A percentile compares a stretch with the other conserved stretches of the same genome.
phyloP scores from a whole-genome alignment of 2,888 invertebrate genomes.

The Sisyra terminalis region DNA sequence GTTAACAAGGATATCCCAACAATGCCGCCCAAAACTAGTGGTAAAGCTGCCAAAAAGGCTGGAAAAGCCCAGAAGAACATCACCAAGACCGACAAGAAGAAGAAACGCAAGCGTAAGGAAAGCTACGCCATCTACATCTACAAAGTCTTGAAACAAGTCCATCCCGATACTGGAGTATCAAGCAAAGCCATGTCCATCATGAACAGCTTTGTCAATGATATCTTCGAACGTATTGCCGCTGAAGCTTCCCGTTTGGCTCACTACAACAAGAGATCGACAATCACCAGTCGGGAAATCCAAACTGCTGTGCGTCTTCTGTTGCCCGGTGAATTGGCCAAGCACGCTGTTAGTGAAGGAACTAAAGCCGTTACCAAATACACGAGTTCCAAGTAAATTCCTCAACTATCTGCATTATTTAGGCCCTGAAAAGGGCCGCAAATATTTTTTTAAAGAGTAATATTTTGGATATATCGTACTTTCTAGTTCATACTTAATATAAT shows the following conservation, averaged over 20 bases:
- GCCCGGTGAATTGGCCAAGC: slow-evolving; percentile 56
- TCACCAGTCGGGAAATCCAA: slow-evolving; percentile 52
- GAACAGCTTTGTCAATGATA: slow-evolving; percentile 60
- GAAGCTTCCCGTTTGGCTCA: slow-evolving; percentile 47
- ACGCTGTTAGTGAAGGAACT: slow-evolving; percentile 48
- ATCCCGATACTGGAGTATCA: slow-evolving; percentile 47
- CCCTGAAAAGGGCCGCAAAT: too few relatives aligned
- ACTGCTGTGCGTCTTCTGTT: slow-evolving; percentile 47
- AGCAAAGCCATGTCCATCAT: slow-evolving; percentile 55
- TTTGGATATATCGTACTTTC: too few relatives aligned
- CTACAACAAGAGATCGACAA: slow-evolving; percentile 44
- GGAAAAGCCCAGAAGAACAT: slow-evolving; percentile 40
- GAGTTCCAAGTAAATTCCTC: slow-evolving; percentile 14
- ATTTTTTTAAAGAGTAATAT: too few relatives aligned
- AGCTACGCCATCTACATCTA: slow-evolving; percentile 43
- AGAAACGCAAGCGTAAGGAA: slow-evolving; percentile 37
- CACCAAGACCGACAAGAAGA: slow-evolving; percentile 38
- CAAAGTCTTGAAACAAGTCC: slow-evolving; percentile 23
- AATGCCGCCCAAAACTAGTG: slow-evolving; percentile 25
- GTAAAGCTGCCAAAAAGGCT: slow-evolving; percentile 31
- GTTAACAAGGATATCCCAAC: too few relatives aligned
- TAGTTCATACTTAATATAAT: too few relatives aligned
- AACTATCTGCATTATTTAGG: too few relatives aligned
- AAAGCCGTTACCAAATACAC: slow-evolving; percentile 32
- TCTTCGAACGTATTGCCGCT: slow-evolving; percentile 51